Evolutionary conservation across 2,888 invertebrate species (phyloP), one percentile per base, ranked within the genome.

Genomic region (Plemyria rubiginata): DNA sequence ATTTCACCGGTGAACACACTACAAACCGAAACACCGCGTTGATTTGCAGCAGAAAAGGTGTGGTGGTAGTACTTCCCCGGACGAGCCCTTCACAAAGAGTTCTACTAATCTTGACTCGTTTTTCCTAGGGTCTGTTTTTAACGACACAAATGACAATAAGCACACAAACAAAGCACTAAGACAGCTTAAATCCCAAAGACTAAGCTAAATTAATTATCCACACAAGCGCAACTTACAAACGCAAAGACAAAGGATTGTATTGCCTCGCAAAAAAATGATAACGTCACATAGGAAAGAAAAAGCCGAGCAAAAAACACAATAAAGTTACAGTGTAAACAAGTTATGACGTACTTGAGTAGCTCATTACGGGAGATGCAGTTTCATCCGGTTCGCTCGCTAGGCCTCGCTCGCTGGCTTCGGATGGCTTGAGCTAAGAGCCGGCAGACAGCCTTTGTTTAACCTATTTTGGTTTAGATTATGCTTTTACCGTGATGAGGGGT

Each of bases 311-410:
- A 91, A 92, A 92, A 90, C 91, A 91, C 91, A 92, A 92, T 92
- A 92, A 92, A 92, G 92, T 90, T 84, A 92, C 92, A 91, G 89
- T 91, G 92, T 92, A 92, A 92, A 92, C 92, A 92, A 90, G 92
- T 92, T 92, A 92, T 83, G 84, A 87, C 77, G 90, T 89, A 90
- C 92, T 92, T 90, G 92, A 92, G 92, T 87, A 85, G 91, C 92
- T 92, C 92, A 92, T 92, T 92, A 92, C 84, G 81, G 73, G 77
- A 88, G 91, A 90, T 90, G 88, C 88, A 86, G 77, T 73, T 88
- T 90, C 90, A 90, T 89, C 81, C 81, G 83, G 78, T 77, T 84
- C 80, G 81, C 67, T 82, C 81, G 52, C 46, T 40, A 15, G 38
- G 29, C 45, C 13, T 16, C 43, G 59, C 54, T 50, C 46, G 51